Percentiles rank a stretch among this genome's conserved stretches.
Conservation (phyloP, 2,888 invertebrate species). For the Pimpla rufipes region DNA sequence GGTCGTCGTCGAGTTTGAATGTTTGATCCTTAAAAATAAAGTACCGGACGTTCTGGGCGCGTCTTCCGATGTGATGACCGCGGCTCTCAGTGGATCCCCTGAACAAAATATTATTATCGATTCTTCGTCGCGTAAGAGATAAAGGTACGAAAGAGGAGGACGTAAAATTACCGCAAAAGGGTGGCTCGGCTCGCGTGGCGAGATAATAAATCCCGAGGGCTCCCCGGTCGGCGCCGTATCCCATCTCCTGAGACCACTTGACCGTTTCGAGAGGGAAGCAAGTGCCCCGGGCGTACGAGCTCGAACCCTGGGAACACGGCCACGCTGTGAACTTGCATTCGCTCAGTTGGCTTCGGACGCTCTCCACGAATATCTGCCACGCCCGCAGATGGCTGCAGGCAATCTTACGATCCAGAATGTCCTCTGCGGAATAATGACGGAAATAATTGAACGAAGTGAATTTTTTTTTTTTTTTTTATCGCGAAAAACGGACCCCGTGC, state of each 20-base stretch:
- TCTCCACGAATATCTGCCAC: constrained; percentile 87
- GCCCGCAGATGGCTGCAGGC: constrained; percentile 88
- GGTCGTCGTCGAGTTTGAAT: constrained; percentile 83
- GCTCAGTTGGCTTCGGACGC: constrained; percentile 83
- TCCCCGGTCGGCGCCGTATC: constrained; percentile 80
- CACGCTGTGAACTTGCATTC: constrained; percentile 87
- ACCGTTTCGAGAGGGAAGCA: constrained; percentile 86
- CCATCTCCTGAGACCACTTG: constrained; percentile 82
- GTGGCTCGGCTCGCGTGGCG: constrained; percentile 85
- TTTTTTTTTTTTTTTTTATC: too few relatives aligned
- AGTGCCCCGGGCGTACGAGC: constrained; percentile 86
- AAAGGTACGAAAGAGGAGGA: too few relatives aligned
- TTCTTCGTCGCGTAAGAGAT: too few relatives aligned
- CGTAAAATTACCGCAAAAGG: constrained; percentile 87
- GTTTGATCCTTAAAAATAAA: constrained; percentile 84
- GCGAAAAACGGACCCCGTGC: too few relatives aligned
- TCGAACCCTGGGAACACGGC: constrained; percentile 86
- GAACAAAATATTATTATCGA: constrained; percentile 62
- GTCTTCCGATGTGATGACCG: constrained; percentile 85
- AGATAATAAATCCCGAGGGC: constrained; percentile 87
- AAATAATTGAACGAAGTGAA: background rate
- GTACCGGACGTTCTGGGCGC: constrained; percentile 85
- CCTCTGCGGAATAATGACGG: constrained; percentile 81
- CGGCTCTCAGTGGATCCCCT: constrained; percentile 87
- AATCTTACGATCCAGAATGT: constrained; percentile 85